Conservation (phyloP, 2,113 vertebrate genomes). For the Melospiza melodia region DNA sequence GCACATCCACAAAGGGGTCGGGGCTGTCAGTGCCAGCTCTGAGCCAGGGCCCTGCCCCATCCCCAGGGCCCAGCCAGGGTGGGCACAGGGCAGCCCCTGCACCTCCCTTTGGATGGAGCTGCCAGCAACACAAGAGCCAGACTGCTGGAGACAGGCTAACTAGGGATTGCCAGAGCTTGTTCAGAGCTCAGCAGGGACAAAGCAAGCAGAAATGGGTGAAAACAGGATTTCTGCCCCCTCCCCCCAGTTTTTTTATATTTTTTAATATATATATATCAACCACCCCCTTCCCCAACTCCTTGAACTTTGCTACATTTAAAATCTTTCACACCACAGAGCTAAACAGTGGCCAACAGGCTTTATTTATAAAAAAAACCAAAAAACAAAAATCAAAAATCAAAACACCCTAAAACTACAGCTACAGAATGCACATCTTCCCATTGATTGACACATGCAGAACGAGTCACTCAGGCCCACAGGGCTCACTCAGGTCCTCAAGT, state of each 20-base stretch:
- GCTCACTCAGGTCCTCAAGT: conserved; percentile 38
- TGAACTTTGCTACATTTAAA: conserved; percentile 74
- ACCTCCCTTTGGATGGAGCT: neutral
- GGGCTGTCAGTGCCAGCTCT: neutral
- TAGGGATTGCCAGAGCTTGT: conserved; percentile 26
- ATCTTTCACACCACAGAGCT: conserved; percentile 72
- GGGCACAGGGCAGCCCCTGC: neutral
- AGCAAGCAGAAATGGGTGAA: conserved; percentile 56
- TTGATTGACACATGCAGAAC: conserved; percentile 97
- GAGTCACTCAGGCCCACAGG: conserved; percentile 63
- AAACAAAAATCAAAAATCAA: conserved; percentile 39
- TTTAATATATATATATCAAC: neutral
- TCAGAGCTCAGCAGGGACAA: conserved; percentile 50
- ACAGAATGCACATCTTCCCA: conserved; percentile 95
- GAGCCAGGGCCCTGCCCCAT: neutral
- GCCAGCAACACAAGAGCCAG: neutral
- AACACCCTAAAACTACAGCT: conserved; percentile 83
- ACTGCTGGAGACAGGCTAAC: neutral
- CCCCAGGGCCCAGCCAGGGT: neutral
- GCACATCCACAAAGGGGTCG: conserved; percentile 63
- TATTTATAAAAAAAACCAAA: conserved; percentile 19
- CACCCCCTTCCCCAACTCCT: conserved; percentile 20
- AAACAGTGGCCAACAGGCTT: conserved; percentile 76
- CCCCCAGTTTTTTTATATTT: neutral
- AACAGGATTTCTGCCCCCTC: conserved; percentile 28